These are phyloP conservation scores for Geophilus truncorum DNA, from an alignment of 2,888 invertebrate genomes.

Conservation along the genomic window DNA sequence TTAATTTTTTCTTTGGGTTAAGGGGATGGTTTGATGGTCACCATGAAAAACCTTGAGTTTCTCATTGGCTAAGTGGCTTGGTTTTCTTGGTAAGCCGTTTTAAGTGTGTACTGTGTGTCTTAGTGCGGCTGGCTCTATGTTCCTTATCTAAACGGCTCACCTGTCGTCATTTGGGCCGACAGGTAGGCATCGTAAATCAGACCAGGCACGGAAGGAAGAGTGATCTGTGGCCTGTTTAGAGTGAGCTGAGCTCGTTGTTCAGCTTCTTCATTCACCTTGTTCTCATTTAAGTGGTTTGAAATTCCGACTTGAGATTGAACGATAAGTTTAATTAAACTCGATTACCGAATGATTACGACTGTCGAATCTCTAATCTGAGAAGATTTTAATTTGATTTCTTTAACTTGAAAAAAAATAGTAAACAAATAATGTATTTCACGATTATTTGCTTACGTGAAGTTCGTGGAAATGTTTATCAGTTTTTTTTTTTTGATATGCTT, in stretches of 20 bases:
- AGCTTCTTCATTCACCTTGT: slow-evolving; percentile 6
- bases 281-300: background rate
- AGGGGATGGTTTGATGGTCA: background rate
- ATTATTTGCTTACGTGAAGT: background rate
- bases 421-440: no score
- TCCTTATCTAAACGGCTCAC: slow-evolving; percentile 25
- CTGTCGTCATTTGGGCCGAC: slow-evolving; percentile 27
- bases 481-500: background rate
- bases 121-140: slow-evolving; percentile 21
- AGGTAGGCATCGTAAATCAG: slow-evolving; percentile 25
- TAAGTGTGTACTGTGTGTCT: slow-evolving; percentile 7
- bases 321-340: background rate
- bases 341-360: background rate
- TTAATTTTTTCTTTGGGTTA: background rate
- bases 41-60: background rate
- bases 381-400: no score
- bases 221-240: slow-evolving; percentile 25
- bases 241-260: slow-evolving; percentile 12
- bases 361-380: background rate
- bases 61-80: slow-evolving; percentile 17
- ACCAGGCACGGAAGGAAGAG: slow-evolving; percentile 24
- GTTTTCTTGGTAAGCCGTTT: slow-evolving; percentile 23
- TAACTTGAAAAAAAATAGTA: no score
- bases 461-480: background rate
- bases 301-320: background rate